Percentiles rank a stretch among this genome's conserved stretches.
phyloP scores from a whole-genome alignment of 1,140 invertebrate species.

The Nasonia giraulti region DNA sequence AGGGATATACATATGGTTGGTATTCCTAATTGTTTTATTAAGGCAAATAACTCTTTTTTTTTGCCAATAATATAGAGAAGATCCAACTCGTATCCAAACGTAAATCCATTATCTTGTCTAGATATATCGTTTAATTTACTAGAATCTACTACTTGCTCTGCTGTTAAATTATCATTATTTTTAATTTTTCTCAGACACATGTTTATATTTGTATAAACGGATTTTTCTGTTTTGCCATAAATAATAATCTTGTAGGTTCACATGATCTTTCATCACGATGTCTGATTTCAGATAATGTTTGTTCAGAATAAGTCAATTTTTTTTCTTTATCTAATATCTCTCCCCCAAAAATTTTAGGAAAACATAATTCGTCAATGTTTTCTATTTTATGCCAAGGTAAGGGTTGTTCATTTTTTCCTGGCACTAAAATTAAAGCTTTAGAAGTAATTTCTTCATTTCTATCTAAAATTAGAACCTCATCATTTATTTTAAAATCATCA shows the following conservation, averaged over 20 bases:
- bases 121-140: not conserved
- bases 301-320: too few species aligned
- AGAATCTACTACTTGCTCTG: not conserved
- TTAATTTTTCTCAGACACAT: slow-evolving; percentile 22
- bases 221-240: slow-evolving; percentile 14
- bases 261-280: not conserved
- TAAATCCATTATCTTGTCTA: slow-evolving; percentile 5
- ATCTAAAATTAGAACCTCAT: not conserved
- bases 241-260: not conserved
- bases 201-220: not conserved
- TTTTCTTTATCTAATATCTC: too few species aligned
- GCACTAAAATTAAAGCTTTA: too few species aligned
- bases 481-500: too few species aligned
- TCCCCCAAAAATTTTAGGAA: too few species aligned
- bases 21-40: slow-evolving; percentile 14
- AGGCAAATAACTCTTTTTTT: not conserved
- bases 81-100: not conserved
- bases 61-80: slow-evolving; percentile 19
- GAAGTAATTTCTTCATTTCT: not conserved
- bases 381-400: too few species aligned
- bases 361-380: too few species aligned
- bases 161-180: not conserved
- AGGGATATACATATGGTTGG: slow-evolving; percentile 24
- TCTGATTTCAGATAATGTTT: not conserved
- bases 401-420: not conserved